Evolutionary conservation across 2,113 vertebrate genomes (phyloP).

Genomic region (Dermatemys mawii): DNA sequence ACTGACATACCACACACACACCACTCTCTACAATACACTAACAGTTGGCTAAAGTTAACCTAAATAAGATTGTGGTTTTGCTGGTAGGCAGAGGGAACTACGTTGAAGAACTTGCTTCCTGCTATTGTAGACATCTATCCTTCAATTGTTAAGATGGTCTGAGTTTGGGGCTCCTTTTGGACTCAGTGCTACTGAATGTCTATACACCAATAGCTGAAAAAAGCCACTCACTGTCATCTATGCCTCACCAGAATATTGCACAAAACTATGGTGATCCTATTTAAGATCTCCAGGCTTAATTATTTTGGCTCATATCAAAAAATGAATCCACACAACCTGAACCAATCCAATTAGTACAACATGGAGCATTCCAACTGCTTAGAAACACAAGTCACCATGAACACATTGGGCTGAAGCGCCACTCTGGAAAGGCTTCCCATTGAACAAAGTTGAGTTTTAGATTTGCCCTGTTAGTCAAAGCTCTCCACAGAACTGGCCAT

Average conservation of each 20-base stretch:
- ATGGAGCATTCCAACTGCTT: accelerated
- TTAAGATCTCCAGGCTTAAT: neutral
- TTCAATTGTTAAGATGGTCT: accelerated
- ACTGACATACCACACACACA: neutral
- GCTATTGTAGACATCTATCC: accelerated
- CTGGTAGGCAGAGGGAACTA: neutral
- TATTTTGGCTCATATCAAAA: neutral
- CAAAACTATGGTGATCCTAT: accelerated
- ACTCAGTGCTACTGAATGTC: accelerated
- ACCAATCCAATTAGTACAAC: neutral
- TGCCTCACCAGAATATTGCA: neutral
- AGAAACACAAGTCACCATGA: neutral
- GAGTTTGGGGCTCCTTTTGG: neutral
- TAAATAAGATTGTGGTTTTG: neutral
- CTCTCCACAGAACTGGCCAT: accelerated
- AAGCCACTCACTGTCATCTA: neutral
- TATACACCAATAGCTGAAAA: accelerated
- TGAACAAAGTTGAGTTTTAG: accelerated
- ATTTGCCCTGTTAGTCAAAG: accelerated
- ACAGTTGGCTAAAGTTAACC: neutral
- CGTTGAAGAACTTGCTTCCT: neutral
- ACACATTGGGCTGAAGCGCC: accelerated
- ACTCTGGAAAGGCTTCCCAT: accelerated
- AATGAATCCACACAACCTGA: neutral
- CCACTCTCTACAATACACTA: neutral